Conservation (phyloP, 2,113 vertebrate species). For the Osmerus mordax region DNA sequence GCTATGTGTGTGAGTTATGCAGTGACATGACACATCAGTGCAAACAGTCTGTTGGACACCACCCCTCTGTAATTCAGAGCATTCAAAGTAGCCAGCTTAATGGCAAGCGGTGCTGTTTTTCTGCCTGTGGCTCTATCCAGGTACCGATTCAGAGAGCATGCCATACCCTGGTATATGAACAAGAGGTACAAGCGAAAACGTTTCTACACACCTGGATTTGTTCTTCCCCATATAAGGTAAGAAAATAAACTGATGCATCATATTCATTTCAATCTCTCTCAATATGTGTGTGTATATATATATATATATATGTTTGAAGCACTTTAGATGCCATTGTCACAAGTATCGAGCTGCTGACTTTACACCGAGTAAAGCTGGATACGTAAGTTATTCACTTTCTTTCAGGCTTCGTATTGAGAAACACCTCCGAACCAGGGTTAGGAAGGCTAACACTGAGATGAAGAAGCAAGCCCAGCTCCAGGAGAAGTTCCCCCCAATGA, state of each 20-base stretch:
- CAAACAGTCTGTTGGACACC: too few relatives aligned
- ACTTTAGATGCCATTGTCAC: too few relatives aligned
- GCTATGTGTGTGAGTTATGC: too few relatives aligned
- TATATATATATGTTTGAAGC: too few relatives aligned
- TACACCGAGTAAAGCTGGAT: too few relatives aligned
- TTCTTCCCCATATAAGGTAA: constrained; percentile 84
- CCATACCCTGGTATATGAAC: constrained; percentile 93
- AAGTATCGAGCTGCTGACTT: too few relatives aligned
- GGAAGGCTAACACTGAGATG: constrained; percentile 56
- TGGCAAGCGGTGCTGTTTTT: not conserved
- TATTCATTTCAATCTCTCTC: too few relatives aligned
- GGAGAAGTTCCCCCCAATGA: constrained; percentile 73
- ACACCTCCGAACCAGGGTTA: constrained; percentile 53
- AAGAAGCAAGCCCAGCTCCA: constrained; percentile 57
- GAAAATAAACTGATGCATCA: not conserved
- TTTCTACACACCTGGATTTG: constrained; percentile 81
- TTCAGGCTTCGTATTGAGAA: constrained; percentile 84
- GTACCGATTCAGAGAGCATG: constrained; percentile 88
- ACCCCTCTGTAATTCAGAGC: too few relatives aligned
- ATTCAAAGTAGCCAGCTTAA: too few relatives aligned
- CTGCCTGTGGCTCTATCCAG: constrained; percentile 58
- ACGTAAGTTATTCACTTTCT: constrained; percentile 37
- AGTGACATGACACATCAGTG: too few relatives aligned
- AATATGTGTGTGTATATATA: too few relatives aligned
- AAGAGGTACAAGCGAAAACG: constrained; percentile 77